A percentile compares a stretch with the other conserved stretches of the same genome.
Evolutionary conservation across 2,797 vertebrate genomes (phyloP).

Genomic region (Parauchenoglanis ngamensis): DNA sequence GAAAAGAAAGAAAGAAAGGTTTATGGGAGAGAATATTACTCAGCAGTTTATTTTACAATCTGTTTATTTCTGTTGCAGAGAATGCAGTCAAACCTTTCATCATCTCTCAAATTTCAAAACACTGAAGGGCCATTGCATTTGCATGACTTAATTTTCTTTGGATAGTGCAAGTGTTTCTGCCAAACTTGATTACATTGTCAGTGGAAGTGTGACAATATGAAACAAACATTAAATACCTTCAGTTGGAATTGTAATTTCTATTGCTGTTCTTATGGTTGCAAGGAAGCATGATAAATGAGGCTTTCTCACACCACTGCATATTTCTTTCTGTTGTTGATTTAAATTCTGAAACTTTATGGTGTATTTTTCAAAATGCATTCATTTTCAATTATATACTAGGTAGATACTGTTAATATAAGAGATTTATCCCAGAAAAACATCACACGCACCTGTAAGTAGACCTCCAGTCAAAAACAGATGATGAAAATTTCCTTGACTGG

Average conservation of each 20-base stretch:
- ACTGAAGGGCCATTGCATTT: constrained; percentile 9
- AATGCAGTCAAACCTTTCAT: background rate
- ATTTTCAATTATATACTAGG: background rate
- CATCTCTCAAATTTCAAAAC: constrained; percentile 5
- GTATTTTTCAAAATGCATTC: background rate
- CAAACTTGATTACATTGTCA: constrained; percentile 1
- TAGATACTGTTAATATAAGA: background rate
- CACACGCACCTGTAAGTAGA: background rate
- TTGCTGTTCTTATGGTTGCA: background rate
- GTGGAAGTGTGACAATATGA: background rate
- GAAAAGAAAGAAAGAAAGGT: background rate
- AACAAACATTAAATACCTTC: constrained; percentile 9
- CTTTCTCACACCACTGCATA: background rate
- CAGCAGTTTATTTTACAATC: background rate
- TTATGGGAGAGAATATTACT: background rate
- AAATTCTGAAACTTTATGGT: constrained; percentile 7
- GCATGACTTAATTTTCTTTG: constrained; percentile 1
- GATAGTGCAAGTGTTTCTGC: background rate
- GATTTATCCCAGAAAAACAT: background rate
- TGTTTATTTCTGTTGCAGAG: background rate
- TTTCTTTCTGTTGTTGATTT: background rate
- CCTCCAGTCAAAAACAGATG: background rate
- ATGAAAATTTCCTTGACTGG: background rate
- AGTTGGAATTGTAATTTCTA: background rate
- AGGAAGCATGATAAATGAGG: background rate